Evolutionary conservation across 2,888 invertebrate species (phyloP), one percentile per base, ranked within the genome.

Genomic region (Cephus runcator): DNA sequence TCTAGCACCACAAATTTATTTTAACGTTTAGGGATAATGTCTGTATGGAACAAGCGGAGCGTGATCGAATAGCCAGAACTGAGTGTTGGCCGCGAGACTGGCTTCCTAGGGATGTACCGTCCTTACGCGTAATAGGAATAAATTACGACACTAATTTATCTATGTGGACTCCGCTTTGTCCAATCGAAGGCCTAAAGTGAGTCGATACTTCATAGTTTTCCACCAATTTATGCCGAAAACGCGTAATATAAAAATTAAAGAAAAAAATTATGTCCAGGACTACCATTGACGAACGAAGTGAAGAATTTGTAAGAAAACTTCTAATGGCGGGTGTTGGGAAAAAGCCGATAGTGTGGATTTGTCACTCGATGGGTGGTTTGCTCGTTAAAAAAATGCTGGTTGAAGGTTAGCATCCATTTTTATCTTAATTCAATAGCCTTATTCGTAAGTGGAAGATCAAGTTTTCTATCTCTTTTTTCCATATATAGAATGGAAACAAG

Each of bases 321-420:
- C 88, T 93, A 76, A 93, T 93, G 85, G 95, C 97, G 34, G 96
- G 96, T 76, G 94, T 99, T 12, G 98, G 98, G 0, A 92, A 94
- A 80, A 93, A 96, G 79, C 97, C 98, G 0, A 94, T 98, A 36
- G 94, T 98, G 56, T 99, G 98, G 97, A 94, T 98, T 33, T 95
- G 97, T 1, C 99, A 99, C 93, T 98, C 98, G 3, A 98, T 98
- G 98, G 99, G 99, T 80, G 99, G 98, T 15, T 93, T 98, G 23
- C 93, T 98, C 73, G 96, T 97, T 0, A 98, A 98, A 92, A 94
- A 96, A 88, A 95, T 98, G 86, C 92, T 98, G 11, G 93, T 95
- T 56, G 94, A 95, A 91, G 94, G 94, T 94, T 85, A 15, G 56
- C 23, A 79, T 76, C 79, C 69, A 82, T 75, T 35, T 76, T 69